Percentiles rank a stretch among this genome's conserved stretches.
phyloP scores from a whole-genome alignment of 2,113 vertebrate species.

The Leucoraja erinaceus region DNA sequence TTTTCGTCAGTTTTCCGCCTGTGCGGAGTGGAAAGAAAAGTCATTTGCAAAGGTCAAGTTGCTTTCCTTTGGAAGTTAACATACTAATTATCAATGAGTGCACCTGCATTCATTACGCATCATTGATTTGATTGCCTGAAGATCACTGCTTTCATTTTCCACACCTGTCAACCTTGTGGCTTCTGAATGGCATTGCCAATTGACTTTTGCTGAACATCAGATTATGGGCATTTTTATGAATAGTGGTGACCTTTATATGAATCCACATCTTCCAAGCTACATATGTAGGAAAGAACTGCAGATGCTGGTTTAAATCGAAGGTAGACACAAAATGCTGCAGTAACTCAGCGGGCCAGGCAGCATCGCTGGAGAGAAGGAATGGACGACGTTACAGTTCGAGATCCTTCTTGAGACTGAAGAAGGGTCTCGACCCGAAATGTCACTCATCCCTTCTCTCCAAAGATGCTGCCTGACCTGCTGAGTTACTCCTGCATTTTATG shows the following conservation, averaged over 20 bases:
- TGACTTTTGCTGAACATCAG: background rate
- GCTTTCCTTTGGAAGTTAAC: constrained; percentile 17
- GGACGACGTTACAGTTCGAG: too few relatives aligned
- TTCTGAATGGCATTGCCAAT: background rate
- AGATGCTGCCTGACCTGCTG: too few relatives aligned
- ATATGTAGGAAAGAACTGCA: background rate
- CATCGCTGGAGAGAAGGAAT: too few relatives aligned
- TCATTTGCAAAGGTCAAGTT: constrained; percentile 36
- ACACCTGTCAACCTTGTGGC: background rate
- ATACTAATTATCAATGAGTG: background rate
- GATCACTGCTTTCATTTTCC: background rate
- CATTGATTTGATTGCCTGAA: background rate
- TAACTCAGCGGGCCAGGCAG: too few relatives aligned
- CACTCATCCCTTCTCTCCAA: too few relatives aligned
- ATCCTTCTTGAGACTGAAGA: too few relatives aligned
- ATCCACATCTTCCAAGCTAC: background rate
- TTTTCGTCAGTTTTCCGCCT: constrained; percentile 33
- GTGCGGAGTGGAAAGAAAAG: constrained; percentile 36
- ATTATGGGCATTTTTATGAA: background rate
- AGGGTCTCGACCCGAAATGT: too few relatives aligned
- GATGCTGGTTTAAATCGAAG: too few relatives aligned
- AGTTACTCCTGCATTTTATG: too few relatives aligned
- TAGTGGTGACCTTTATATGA: background rate
- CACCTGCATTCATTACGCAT: background rate
- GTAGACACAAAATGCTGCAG: too few relatives aligned